Base-by-base conservation (phyloP, 2,113 vertebrate species). In the Alaudala cheleensis region DNA sequence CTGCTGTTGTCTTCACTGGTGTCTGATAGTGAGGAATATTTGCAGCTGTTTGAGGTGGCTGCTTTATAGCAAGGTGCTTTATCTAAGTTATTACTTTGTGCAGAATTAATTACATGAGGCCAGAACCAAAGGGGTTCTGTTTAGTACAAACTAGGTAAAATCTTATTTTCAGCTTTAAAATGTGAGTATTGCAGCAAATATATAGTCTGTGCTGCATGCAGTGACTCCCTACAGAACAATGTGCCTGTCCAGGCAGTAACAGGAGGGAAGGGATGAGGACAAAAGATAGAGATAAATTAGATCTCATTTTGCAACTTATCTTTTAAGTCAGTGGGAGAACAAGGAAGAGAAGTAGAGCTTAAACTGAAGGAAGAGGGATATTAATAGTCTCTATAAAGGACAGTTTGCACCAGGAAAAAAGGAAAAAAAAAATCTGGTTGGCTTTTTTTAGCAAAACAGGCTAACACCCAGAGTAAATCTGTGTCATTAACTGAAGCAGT, bases 401-500 rank as follows among this genome's bases (percentile, higher is more conserved):
- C 86, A 97, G 83, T 96, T 95, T 97, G 91, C 91, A 86, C 91
- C 80, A 81, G 90, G 85, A 70, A 66, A 70, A 79, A 86, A 88
- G 12, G 54, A 80, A n/a, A 81, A 94, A 86, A 86, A 95, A 90
- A 94, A 85, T 49, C 61, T 90, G 65, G 16, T 45, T 86, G 83
- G 79, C 89, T 95, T 95, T 95, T 96, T 96, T 93, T 96, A 93
- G 94, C 54, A 22, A 72, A 86, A 66, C 80, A 93, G 94, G 89
- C 93, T 95, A 96, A 94, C 92, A 95, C 93, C 83, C 92, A 65
- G 89, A 60, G 95, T 95, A 94, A 96, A 95, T 95, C 95, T 97
- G 88, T 97, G 95, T 92, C 94, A 93, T 97, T 92, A 96, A 60
- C 95, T 85, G 84, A 95, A 81, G 93, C 81, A 60, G 51, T 44